phyloP scores from a whole-genome alignment of 2,797 vertebrate genomes.

The Tragopan temminckii region DNA sequence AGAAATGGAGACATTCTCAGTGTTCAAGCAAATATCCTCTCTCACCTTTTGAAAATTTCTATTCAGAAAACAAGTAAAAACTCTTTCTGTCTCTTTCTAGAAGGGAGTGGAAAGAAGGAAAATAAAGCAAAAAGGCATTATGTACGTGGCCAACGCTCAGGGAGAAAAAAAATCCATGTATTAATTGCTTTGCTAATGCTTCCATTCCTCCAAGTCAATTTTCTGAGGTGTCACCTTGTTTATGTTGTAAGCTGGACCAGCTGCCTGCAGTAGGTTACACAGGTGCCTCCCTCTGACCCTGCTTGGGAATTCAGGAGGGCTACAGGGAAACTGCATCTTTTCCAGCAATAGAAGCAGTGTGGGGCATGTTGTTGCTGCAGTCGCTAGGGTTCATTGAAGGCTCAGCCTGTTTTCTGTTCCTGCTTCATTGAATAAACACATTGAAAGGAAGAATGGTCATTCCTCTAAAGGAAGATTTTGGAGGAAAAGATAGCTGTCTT shows the following conservation, averaged over 20 bases:
- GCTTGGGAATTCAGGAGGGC: conserved; percentile 30
- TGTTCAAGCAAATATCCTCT: conserved; percentile 8
- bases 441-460: neutral
- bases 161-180: neutral
- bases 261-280: conserved; percentile 3
- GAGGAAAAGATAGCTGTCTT: neutral
- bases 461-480: neutral
- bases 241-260: conserved; percentile 31
- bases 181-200: conserved; percentile 45
- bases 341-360: neutral
- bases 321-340: conserved; percentile 6
- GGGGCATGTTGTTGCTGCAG: neutral
- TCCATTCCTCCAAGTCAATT: conserved; percentile 27
- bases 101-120: neutral
- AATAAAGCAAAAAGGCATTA: neutral
- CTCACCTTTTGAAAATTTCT: conserved; percentile 3
- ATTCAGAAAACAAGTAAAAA: neutral
- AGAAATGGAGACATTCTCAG: neutral
- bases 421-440: neutral
- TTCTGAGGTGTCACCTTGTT: conserved; percentile 46
- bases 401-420: neutral
- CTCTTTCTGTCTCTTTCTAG: neutral
- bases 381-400: neutral
- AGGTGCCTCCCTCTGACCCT: neutral
- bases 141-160: neutral